phyloP scores from a whole-genome alignment of 2,888 invertebrate species.

The Epistrophe eligans region DNA sequence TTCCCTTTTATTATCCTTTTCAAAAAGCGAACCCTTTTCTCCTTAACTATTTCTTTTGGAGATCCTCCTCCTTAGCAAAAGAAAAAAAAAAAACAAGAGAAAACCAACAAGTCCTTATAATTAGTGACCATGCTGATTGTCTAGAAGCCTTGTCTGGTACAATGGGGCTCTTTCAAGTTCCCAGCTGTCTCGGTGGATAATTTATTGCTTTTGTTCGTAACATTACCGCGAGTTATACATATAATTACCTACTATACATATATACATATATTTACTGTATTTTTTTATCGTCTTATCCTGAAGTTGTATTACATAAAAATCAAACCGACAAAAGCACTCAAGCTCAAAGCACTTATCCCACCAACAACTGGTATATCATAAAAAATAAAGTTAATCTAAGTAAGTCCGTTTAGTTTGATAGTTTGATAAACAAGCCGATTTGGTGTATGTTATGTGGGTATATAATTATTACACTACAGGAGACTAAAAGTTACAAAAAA shows the following conservation, averaged over 20 bases:
- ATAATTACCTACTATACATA: not conserved
- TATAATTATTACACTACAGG: not conserved
- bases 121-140: conserved; percentile 41
- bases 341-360: conserved; percentile 31
- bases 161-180: conserved; percentile 8
- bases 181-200: not conserved
- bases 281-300: conserved; percentile 21
- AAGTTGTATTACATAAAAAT: conserved; percentile 49
- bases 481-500: not conserved
- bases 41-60: not conserved
- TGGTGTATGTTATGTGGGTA: not conserved
- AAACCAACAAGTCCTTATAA: conserved; percentile 47
- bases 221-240: conserved; percentile 19
- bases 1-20: too few species aligned
- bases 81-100: not conserved
- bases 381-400: conserved; percentile 38
- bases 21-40: conserved; percentile 17
- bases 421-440: not conserved
- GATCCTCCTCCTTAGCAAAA: not conserved
- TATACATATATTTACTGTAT: not conserved
- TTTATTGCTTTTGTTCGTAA: conserved; percentile 43
- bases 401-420: conserved; percentile 19
- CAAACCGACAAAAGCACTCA: conserved; percentile 53
- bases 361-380: conserved; percentile 37
- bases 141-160: conserved; percentile 5